These are phyloP conservation scores for Gallinago stenura DNA, from an alignment of 2,797 vertebrate genomes.

Conservation along the genomic window DNA sequence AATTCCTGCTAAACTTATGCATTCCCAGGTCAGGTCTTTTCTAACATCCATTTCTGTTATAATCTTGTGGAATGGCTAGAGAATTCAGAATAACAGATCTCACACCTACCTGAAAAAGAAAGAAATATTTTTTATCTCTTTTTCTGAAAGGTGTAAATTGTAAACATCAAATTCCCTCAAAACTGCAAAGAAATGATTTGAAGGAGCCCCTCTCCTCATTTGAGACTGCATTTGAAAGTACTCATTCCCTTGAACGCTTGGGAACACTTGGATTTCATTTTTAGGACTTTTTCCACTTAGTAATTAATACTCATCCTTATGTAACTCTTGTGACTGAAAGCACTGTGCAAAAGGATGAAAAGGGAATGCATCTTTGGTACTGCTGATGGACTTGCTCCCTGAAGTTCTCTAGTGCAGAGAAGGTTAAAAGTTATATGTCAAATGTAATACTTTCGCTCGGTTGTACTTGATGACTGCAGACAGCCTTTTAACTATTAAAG, in stretches of 20 bases:
- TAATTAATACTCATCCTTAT: slow-evolving; percentile 2
- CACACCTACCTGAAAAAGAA: background rate
- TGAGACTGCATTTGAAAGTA: background rate
- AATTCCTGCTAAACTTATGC: background rate
- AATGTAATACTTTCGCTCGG: background rate
- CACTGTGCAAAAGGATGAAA: background rate
- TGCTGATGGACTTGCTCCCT: background rate
- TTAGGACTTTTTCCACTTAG: background rate
- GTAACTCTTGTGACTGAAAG: slow-evolving; percentile 1
- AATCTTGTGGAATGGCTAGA: background rate
- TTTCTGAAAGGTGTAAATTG: background rate
- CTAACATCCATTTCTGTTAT: background rate
- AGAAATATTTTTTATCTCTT: background rate
- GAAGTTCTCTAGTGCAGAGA: background rate
- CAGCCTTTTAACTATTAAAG: background rate
- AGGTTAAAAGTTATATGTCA: background rate
- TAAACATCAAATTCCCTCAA: background rate
- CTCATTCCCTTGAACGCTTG: background rate
- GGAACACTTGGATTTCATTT: background rate
- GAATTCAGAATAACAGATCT: background rate
- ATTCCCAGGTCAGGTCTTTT: background rate
- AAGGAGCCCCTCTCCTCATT: background rate
- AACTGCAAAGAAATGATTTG: background rate
- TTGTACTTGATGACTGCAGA: background rate
- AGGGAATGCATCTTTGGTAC: background rate